phyloP scores from a whole-genome alignment of 2,113 vertebrate genomes.

The Trichechus manatus region DNA sequence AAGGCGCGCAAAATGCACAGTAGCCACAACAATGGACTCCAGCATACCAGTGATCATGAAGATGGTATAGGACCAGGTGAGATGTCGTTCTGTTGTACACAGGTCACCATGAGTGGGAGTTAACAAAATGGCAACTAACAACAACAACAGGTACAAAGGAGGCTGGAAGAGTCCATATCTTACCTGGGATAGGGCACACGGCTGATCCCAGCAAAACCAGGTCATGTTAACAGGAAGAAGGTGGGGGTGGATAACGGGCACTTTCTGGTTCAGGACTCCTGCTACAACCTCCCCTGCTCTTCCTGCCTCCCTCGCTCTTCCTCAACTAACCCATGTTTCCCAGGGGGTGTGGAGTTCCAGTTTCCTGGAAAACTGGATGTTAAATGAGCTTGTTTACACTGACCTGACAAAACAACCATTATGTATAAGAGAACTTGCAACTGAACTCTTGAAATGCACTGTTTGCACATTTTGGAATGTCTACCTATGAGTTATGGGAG shows the following conservation, averaged over 20 bases:
- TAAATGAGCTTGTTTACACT: not conserved
- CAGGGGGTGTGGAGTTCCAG: not conserved
- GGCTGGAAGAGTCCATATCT: not conserved
- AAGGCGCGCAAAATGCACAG: too few relatives aligned
- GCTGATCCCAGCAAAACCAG: not conserved
- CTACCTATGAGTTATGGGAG: not conserved
- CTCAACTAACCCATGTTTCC: not conserved
- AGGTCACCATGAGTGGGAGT: too few relatives aligned
- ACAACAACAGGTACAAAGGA: not conserved
- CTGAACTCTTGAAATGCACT: not conserved
- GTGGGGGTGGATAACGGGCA: fast-evolving
- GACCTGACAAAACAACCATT: not conserved
- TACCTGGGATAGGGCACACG: too few relatives aligned
- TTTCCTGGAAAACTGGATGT: not conserved
- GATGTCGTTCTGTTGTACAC: too few relatives aligned
- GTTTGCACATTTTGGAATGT: not conserved
- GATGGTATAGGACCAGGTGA: too few relatives aligned
- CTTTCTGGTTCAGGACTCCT: not conserved
- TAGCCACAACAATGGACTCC: too few relatives aligned
- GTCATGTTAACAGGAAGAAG: fast-evolving
- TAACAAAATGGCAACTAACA: too few relatives aligned
- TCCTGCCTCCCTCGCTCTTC: not conserved
- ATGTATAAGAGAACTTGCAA: not conserved
- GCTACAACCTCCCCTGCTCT: fast-evolving
- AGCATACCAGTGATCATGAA: too few relatives aligned